Evolutionary conservation across 2,113 vertebrate species (phyloP), one percentile per base, ranked within the genome.

Genomic region (Myiozetetes cayanensis): DNA sequence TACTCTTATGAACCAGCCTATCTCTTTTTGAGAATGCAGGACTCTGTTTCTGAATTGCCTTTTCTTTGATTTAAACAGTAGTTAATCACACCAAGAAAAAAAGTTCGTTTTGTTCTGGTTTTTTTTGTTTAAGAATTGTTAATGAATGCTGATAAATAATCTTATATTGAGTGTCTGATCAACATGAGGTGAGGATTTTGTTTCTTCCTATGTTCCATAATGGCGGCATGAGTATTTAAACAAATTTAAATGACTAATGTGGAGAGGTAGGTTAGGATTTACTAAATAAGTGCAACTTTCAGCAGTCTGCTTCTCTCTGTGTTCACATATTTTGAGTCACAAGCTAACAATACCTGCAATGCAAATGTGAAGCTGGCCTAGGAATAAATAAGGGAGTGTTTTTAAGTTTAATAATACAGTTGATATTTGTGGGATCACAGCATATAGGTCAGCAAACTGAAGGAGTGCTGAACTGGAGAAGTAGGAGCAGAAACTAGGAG

Each of bases 51-150:
- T 76, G 43, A 43, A 56, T 72, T 75, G 20, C 5, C 10, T 72
- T 82, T 39, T 7, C 9, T 82, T 78, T 79, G 62, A 61, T 85
- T 72, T 85, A 75, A 94, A n/a, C 25, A 43, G 15, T 23, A 74
- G 25, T 39, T 56, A 80, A 50, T 35, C 27, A 35, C 21, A 73
- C 23, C 3, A 39, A 52, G 50, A 55, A 78, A 78, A 72, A 49
- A 4, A 0, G 2, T 8, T 19, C 22, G 12, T n/a, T n/a, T 19
- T 81, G 18, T 47, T 17, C 16, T 37, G 27, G 35, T n/a, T 37
- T 25, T 70, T 55, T 4, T 56, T 44, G 79, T 41, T 15, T 0
- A 41, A 31, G 7, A 65, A 30, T 67, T 84, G 3, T 30, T 75
- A 62, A 55, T 78, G 33, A 72, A 58, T 55, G 6, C 4, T 53